Evolutionary conservation across 1,140 invertebrate genomes (phyloP).

Genomic region (Nomia melanderi): DNA sequence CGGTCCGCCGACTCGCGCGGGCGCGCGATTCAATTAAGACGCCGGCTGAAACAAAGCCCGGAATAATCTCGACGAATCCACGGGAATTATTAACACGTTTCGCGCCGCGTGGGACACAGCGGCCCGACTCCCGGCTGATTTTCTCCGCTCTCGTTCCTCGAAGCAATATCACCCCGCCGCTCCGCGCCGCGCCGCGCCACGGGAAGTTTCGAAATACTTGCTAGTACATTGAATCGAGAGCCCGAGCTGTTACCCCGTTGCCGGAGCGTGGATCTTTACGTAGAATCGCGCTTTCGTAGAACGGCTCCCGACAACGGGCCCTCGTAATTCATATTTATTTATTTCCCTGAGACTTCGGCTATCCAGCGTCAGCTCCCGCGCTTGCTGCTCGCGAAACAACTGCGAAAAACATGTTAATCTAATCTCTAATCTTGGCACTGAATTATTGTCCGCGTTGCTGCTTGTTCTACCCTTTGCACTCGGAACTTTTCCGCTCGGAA

Average conservation of each 20-base stretch:
- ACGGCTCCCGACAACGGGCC: too few species aligned
- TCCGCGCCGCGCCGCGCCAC: neutral
- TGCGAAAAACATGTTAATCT: too few species aligned
- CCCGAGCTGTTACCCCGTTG: neutral
- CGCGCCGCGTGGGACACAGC: constrained; percentile 15
- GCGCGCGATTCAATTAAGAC: constrained; percentile 39
- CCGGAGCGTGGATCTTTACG: neutral
- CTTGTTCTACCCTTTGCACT: too few species aligned
- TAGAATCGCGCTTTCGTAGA: too few species aligned
- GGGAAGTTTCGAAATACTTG: constrained; percentile 8
- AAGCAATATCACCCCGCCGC: constrained; percentile 1
- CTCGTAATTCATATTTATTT: too few species aligned
- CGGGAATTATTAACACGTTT: constrained; percentile 36
- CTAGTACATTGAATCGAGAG: neutral
- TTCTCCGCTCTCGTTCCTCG: neutral
- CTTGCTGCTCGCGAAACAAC: neutral
- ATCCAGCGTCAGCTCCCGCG: neutral
- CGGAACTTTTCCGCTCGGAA: too few species aligned
- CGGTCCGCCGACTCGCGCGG: neutral
- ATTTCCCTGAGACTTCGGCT: too few species aligned
- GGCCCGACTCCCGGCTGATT: constrained; percentile 3
- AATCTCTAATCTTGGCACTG: too few species aligned
- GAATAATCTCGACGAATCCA: constrained; percentile 29
- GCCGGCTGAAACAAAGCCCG: constrained; percentile 26
- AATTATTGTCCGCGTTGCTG: too few species aligned